Evolutionary conservation across 2,888 invertebrate species (phyloP).

Genomic region (Drosophila kambysellisi): DNA sequence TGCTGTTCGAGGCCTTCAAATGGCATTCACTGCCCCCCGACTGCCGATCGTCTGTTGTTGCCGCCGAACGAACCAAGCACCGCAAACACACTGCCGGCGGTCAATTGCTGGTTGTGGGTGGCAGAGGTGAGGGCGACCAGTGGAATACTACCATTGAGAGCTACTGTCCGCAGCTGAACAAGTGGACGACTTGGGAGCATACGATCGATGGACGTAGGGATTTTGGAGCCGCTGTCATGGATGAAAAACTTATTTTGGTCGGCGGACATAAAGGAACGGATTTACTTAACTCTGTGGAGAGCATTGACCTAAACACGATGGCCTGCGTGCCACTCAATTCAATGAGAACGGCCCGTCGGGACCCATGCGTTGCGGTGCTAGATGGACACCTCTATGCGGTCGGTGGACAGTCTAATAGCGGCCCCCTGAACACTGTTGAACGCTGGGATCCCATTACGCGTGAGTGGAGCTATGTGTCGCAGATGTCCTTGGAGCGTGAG

Average conservation of each 20-base stretch:
- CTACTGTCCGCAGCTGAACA: constrained; percentile 86
- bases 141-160: constrained; percentile 89
- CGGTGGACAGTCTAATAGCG: constrained; percentile 88
- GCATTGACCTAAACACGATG: constrained; percentile 92
- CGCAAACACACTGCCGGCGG: constrained; percentile 91
- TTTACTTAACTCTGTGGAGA: constrained; percentile 92
- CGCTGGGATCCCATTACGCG: constrained; percentile 95
- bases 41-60: constrained; percentile 90
- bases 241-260: constrained; percentile 92
- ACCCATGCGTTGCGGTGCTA: constrained; percentile 90
- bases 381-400: constrained; percentile 95
- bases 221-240: constrained; percentile 95
- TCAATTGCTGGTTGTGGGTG: constrained; percentile 93
- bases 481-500: constrained; percentile 93
- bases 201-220: constrained; percentile 89
- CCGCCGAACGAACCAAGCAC: constrained; percentile 92
- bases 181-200: constrained; percentile 84
- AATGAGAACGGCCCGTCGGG: constrained; percentile 93
- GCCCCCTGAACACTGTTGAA: constrained; percentile 96
- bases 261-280: constrained; percentile 92
- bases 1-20: constrained; percentile 86
- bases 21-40: constrained; percentile 95
- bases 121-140: constrained; percentile 78
- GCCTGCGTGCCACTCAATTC: constrained; percentile 93
- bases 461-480: constrained; percentile 95